Conservation (phyloP, 2,888 invertebrate genomes). For the Onthophagus sagittarius region DNA sequence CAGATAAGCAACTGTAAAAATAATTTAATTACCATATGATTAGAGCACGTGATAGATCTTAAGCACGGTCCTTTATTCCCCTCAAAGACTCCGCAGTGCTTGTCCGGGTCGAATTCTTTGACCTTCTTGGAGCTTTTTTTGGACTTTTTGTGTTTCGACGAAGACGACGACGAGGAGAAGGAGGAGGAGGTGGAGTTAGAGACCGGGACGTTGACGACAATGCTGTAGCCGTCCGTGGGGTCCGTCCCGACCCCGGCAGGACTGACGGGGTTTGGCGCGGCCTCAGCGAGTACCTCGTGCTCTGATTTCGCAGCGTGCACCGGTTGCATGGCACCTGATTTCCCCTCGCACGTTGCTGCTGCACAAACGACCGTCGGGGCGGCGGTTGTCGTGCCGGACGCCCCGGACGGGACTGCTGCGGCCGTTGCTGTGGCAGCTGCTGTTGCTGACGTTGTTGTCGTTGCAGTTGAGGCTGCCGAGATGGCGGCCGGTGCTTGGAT, state of each 20-base stretch:
- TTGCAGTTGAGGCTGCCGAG: slow-evolving; percentile 4
- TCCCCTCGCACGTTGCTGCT: background rate
- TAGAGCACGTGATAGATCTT: slow-evolving; percentile 65
- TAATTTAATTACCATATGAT: slow-evolving; percentile 38
- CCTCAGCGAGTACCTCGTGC: slow-evolving; percentile 20
- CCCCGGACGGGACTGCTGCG: slow-evolving; percentile 18
- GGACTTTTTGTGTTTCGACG: slow-evolving; percentile 31
- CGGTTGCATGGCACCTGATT: slow-evolving; percentile 17
- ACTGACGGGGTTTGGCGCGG: slow-evolving; percentile 19
- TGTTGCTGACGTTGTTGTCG: slow-evolving; percentile 20
- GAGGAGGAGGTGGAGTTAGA: slow-evolving; percentile 16
- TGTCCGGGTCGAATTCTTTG: slow-evolving; percentile 72
- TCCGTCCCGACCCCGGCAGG: slow-evolving; percentile 19
- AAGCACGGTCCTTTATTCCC: slow-evolving; percentile 73
- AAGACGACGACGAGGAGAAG: slow-evolving; percentile 26
- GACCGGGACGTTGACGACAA: slow-evolving; percentile 7
- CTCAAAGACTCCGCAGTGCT: slow-evolving; percentile 76
- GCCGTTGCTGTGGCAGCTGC: slow-evolving; percentile 20
- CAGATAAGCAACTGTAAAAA: slow-evolving; percentile 10
- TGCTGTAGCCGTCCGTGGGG: slow-evolving; percentile 20
- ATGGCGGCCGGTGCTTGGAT: slow-evolving; percentile 8
- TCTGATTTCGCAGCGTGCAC: slow-evolving; percentile 26
- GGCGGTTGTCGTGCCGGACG: background rate
- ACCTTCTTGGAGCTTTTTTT: slow-evolving; percentile 33
- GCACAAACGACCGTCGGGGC: background rate